Conservation (phyloP, 2,888 invertebrate species). For the Eupithecia tripunctaria region DNA sequence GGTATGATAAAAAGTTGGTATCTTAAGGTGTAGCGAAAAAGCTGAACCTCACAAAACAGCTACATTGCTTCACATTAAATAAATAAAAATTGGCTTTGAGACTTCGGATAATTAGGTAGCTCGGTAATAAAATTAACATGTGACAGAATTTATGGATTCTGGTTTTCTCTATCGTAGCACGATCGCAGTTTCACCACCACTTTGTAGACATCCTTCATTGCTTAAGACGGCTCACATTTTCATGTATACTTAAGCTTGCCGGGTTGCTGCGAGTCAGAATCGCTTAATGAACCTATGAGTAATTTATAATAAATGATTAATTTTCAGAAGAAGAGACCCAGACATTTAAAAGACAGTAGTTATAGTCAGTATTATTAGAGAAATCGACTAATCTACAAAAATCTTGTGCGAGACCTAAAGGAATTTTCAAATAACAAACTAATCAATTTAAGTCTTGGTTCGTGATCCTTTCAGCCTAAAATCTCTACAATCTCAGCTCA, state of each 20-base stretch:
- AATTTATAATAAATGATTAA: background rate
- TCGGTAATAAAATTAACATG: background rate
- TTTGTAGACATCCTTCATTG: slow-evolving; percentile 62
- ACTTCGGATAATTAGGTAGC: background rate
- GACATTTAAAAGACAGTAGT: background rate
- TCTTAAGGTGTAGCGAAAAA: background rate
- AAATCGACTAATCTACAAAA: background rate
- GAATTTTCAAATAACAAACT: background rate
- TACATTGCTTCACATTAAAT: background rate
- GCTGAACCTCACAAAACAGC: background rate
- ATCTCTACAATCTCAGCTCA: background rate
- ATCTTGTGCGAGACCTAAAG: background rate
- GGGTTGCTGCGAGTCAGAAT: slow-evolving; percentile 63
- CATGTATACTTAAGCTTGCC: slow-evolving; percentile 70
- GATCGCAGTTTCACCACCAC: slow-evolving; percentile 23
- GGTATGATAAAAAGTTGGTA: too few relatives aligned
- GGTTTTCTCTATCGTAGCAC: slow-evolving; percentile 6
- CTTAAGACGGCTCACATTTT: slow-evolving; percentile 65
- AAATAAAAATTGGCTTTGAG: background rate
- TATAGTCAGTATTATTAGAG: background rate
- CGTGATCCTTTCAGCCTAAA: background rate
- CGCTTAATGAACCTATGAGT: too few relatives aligned
- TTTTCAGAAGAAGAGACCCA: background rate
- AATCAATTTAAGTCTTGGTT: background rate
- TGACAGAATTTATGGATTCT: slow-evolving; percentile 20